Evolutionary conservation across 2,113 vertebrate genomes (phyloP), one percentile per base, ranked within the genome.

Genomic region (Periophthalmus modestus): DNA sequence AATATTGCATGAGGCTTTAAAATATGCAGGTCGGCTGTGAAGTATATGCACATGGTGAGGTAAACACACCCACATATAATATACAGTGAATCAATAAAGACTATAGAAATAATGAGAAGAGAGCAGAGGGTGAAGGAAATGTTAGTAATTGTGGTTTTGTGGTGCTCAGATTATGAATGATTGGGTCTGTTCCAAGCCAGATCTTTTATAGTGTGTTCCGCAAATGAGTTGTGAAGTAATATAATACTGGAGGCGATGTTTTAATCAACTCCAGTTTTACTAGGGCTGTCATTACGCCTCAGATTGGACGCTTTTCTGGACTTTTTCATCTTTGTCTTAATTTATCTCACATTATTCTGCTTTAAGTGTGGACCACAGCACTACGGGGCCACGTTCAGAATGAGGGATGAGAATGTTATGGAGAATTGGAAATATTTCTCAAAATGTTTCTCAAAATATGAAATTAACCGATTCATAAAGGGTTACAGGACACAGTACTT

Each of bases 1-100:
- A 87, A 89, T 89, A 88, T 89, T 83, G 88, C 83, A 85, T 74
- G 87, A 90, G 84, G 79, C 34, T 85, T 88, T 91, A 87, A 89
- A 89, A 91, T 88, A 92, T 89, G 84, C 87, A 92, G 80, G 87
- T 82, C 80, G 81, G 77, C 73, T 82, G 83, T 83, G 80, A 85
- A 86, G 81, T 82, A 74, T 77, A 72, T 54, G 75, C 73, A 79
- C 47, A 15, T 57, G 43, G 71, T 77, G 73, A 67, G 52, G 66
- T 24, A 82, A 78, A 76, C 71, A 82, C 80, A 79, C 77, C 80
- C 72, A 78, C 80, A 77, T 73, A 72, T 46, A 66, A 59, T 82
- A 48, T 58, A 55, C 62, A 43, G 34, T 36, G 34, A 19, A 65
- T 65, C 34, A 65, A 65, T 65, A 39, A 36, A 43, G 62, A 39